phyloP scores from a whole-genome alignment of 2,888 invertebrate genomes.

The Diaprepes abbreviatus region DNA sequence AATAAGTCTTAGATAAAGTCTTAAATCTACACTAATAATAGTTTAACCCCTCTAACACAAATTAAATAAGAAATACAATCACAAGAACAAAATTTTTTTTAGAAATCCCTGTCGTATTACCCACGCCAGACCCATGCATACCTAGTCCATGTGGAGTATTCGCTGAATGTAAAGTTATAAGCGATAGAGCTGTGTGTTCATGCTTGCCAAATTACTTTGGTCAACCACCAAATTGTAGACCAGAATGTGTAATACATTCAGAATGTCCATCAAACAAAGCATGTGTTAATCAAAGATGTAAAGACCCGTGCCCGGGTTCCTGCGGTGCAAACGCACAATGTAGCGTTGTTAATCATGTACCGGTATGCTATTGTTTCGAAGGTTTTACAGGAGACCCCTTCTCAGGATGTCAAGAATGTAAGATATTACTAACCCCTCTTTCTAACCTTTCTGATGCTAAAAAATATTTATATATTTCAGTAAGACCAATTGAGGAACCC shows the following conservation, averaged over 20 bases:
- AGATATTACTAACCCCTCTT: conserved; percentile 48
- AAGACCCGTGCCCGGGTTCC: conserved; percentile 81
- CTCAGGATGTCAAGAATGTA: conserved; percentile 75
- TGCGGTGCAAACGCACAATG: conserved; percentile 82
- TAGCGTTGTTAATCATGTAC: conserved; percentile 78
- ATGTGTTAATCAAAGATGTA: conserved; percentile 80
- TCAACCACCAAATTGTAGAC: conserved; percentile 83
- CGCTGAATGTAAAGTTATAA: conserved; percentile 78
- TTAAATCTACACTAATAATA: conserved; percentile 1
- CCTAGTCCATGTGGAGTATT: conserved; percentile 85
- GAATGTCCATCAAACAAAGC: conserved; percentile 81
- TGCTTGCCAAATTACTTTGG: conserved; percentile 83
- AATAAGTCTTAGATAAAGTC: neutral
- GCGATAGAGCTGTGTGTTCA: conserved; percentile 80
- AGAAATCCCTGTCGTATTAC: conserved; percentile 59
- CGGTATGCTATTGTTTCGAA: conserved; percentile 79
- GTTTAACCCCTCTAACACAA: conserved; percentile 11
- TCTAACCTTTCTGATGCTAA: neutral
- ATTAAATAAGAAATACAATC: neutral
- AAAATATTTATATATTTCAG: conserved; percentile 55
- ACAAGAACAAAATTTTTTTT: conserved; percentile 53
- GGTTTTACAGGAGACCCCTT: conserved; percentile 86
- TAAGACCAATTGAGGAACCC: conserved; percentile 71
- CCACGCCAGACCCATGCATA: conserved; percentile 72
- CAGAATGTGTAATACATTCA: conserved; percentile 80